Conservation (phyloP, 2,113 vertebrate genomes). For the Mastomys coucha region DNA sequence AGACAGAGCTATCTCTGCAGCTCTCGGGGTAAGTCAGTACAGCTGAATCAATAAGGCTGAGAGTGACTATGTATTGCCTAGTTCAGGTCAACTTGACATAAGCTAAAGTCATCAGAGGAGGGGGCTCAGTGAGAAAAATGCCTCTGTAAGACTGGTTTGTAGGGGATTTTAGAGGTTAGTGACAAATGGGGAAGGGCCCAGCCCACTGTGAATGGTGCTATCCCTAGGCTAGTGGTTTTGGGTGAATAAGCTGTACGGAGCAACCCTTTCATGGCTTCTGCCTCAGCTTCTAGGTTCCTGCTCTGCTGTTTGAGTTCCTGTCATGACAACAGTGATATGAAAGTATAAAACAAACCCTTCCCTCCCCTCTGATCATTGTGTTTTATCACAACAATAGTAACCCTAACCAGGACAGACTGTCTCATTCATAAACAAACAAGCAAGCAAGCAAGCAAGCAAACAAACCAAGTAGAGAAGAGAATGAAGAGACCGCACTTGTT, state of each 20-base stretch:
- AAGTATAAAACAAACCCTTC: background rate
- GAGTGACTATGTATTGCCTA: background rate
- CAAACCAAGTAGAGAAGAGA: background rate
- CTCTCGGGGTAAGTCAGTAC: background rate
- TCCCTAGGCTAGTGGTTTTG: background rate
- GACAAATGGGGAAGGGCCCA: no score
- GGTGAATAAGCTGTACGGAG: background rate
- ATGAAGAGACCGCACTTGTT: background rate
- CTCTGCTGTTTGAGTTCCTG: background rate
- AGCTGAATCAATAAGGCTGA: background rate
- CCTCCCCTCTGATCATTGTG: background rate
- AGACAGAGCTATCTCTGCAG: background rate
- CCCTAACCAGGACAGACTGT: background rate
- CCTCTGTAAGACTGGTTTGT: background rate
- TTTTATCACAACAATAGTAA: background rate
- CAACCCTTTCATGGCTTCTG: background rate
- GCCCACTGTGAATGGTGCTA: background rate
- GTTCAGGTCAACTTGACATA: background rate
- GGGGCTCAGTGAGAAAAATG: background rate
- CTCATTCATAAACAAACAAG: background rate
- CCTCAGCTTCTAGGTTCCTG: background rate
- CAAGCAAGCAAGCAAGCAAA: no score
- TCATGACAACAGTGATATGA: background rate
- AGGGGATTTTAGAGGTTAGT: background rate
- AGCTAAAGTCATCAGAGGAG: background rate